Conservation (phyloP, 2,888 invertebrate genomes). For the Drosophila diplacantha region DNA sequence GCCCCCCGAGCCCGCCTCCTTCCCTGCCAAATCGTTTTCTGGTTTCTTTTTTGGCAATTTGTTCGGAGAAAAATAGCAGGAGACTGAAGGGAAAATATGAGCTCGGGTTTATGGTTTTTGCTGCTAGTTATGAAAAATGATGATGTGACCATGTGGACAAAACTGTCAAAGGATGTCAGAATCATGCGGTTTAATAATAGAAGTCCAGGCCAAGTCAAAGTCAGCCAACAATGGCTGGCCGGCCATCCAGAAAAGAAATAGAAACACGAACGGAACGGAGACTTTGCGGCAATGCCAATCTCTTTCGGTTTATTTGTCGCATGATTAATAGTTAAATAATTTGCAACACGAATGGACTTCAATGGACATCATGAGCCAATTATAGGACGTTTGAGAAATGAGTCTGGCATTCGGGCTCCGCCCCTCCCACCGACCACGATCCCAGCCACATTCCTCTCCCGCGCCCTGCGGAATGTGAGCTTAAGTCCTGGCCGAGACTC, state of each 20-base stretch:
- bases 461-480: constrained; percentile 10
- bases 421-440: background rate
- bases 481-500: background rate
- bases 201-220: constrained; percentile 45
- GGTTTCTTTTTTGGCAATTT: constrained; percentile 49
- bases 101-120: constrained; percentile 51
- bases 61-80: constrained; percentile 37
- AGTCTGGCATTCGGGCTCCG: constrained; percentile 7
- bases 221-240: constrained; percentile 20
- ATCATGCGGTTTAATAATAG: constrained; percentile 62
- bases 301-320: constrained; percentile 53
- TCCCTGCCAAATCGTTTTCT: constrained; percentile 30
- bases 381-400: constrained; percentile 51
- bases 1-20: background rate
- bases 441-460: background rate
- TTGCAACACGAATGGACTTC: constrained; percentile 56
- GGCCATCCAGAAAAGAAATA: constrained; percentile 1
- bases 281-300: constrained; percentile 38
- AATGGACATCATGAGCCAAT: constrained; percentile 58
- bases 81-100: constrained; percentile 25
- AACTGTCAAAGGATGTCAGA: constrained; percentile 72
- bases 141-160: constrained; percentile 63
- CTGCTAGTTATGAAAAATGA: constrained; percentile 61
- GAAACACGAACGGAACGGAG: constrained; percentile 16
- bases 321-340: constrained; percentile 67